Evolutionary conservation across 2,113 vertebrate genomes (phyloP).

Genomic region (Acinonyx jubatus): DNA sequence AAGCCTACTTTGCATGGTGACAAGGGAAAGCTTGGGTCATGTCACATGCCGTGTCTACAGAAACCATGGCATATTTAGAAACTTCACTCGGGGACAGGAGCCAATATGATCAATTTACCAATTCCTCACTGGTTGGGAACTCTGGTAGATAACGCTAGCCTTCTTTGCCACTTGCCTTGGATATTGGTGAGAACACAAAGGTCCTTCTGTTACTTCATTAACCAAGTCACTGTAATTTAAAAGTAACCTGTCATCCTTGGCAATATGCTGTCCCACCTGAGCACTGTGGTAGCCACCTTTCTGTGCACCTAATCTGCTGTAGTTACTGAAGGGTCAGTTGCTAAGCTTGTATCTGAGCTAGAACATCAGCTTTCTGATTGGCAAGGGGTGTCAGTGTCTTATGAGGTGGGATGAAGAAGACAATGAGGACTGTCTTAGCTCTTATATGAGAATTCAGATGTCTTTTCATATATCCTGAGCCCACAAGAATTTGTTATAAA

Average conservation of each 20-base stretch:
- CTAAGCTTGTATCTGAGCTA: not conserved
- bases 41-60: not conserved
- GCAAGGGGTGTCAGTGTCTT: not conserved
- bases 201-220: not conserved
- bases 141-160: not conserved
- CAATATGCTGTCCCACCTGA: not conserved
- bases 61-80: not conserved
- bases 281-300: not conserved
- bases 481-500: not conserved
- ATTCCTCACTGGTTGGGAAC: not conserved
- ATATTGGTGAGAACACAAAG: not conserved
- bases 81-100: not conserved
- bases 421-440: not conserved
- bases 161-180: not conserved
- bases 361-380: not conserved
- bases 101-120: not conserved
- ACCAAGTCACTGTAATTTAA: not conserved
- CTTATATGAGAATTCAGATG: not conserved
- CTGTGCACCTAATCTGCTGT: not conserved
- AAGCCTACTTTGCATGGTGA: not conserved
- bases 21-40: not conserved
- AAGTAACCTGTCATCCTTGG: not conserved
- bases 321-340: not conserved
- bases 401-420: not conserved
- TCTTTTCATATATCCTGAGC: not conserved